These are phyloP conservation scores for Andrena dorsata DNA, from an alignment of 2,888 invertebrate species.

Conservation along the genomic window DNA sequence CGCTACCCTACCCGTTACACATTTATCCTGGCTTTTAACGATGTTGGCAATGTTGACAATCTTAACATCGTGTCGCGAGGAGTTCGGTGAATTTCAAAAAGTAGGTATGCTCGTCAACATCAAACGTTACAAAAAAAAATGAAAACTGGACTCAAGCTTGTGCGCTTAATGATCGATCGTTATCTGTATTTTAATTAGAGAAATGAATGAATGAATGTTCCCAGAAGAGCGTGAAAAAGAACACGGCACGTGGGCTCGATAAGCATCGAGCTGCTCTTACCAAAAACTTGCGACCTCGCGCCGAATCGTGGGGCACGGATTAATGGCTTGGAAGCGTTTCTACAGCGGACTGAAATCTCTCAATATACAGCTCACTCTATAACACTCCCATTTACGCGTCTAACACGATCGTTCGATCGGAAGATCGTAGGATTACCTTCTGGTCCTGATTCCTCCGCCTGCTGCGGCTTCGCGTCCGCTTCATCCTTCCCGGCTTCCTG, in stretches of 20 bases:
- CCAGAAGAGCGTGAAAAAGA: constrained; percentile 11
- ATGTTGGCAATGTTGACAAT: constrained; percentile 9
- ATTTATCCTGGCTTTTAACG: constrained; percentile 29
- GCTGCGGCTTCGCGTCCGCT: constrained; percentile 78
- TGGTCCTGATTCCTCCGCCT: constrained; percentile 83
- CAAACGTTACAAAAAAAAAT: not conserved
- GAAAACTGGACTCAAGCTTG: constrained; percentile 27
- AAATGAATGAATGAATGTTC: not conserved
- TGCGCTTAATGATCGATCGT: constrained; percentile 4
- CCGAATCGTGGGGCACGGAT: constrained; percentile 30
- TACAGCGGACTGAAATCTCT: constrained; percentile 29
- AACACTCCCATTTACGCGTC: constrained; percentile 4
- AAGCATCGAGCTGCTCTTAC: constrained; percentile 40
- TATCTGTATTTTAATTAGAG: not conserved
- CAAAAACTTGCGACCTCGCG: constrained; percentile 53
- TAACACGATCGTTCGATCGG: constrained; percentile 12
- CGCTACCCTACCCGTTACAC: constrained; percentile 1
- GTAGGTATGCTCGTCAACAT: not conserved
- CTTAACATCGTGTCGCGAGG: constrained; percentile 14
- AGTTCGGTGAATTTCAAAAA: constrained; percentile 15
- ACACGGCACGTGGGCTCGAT: constrained; percentile 5
- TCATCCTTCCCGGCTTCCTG: constrained; percentile 82
- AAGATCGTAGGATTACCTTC: constrained; percentile 78
- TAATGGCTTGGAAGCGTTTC: constrained; percentile 44
- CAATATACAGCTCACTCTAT: constrained; percentile 35